Evolutionary conservation across 2,113 vertebrate species (phyloP).

Genomic region (Limanda limanda): DNA sequence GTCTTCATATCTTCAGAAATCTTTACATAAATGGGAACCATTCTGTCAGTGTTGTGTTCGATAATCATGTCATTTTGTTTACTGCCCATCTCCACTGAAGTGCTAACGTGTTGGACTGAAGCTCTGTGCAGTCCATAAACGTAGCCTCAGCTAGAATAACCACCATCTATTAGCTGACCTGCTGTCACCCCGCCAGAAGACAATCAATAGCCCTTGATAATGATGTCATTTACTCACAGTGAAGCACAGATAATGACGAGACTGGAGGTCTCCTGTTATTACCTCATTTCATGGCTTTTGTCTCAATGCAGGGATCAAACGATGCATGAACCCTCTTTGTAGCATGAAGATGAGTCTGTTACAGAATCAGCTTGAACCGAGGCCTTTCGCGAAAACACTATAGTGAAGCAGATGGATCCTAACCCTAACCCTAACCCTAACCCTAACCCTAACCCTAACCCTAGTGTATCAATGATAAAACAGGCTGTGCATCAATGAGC

Average conservation of each 20-base stretch:
- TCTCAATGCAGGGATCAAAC: constrained; percentile 25
- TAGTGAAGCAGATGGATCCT: not conserved
- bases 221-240: constrained; percentile 71
- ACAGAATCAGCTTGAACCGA: not conserved
- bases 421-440: no score
- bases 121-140: constrained; percentile 56
- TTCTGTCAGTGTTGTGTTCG: constrained; percentile 8
- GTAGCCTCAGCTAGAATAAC: constrained; percentile 49
- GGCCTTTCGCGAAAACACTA: not conserved
- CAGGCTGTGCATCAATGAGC: no score
- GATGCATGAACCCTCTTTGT: not conserved
- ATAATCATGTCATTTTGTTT: constrained; percentile 43
- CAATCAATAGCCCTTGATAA: constrained; percentile 71
- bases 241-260: constrained; percentile 48
- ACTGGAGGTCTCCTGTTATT: constrained; percentile 50
- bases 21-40: constrained; percentile 18
- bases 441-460: no score
- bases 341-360: not conserved
- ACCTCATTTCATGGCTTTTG: constrained; percentile 56
- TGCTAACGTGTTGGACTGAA: constrained; percentile 37
- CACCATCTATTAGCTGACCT: constrained; percentile 72
- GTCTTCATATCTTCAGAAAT: constrained; percentile 11
- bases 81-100: constrained; percentile 15
- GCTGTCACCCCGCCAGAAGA: constrained; percentile 54
- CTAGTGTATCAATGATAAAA: no score